Percentiles rank a stretch among this genome's conserved stretches.
phyloP scores from a whole-genome alignment of 2,113 vertebrate species.

The Bagarius yarrelli region DNA sequence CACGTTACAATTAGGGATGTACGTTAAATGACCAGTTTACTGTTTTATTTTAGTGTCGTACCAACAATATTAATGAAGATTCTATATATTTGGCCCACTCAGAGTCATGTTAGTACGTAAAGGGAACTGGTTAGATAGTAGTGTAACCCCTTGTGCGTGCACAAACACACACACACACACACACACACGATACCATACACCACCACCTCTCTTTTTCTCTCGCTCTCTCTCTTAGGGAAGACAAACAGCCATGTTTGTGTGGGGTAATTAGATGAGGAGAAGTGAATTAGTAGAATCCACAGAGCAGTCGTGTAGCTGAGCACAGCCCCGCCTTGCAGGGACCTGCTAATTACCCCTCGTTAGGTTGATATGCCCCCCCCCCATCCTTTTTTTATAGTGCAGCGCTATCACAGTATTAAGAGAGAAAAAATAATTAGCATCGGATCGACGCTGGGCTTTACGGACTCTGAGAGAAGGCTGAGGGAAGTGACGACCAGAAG shows the following conservation, averaged over 20 bases:
- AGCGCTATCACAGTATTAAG: conserved; percentile 35
- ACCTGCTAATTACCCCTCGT: conserved; percentile 90
- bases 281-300: conserved; percentile 93
- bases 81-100: conserved; percentile 18
- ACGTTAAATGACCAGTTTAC: not conserved
- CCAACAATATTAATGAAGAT: not conserved
- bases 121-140: conserved; percentile 18
- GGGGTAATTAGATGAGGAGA: conserved; percentile 90
- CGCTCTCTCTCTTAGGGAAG: conserved; percentile 68
- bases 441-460: conserved; percentile 45
- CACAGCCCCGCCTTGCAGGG: conserved; percentile 74
- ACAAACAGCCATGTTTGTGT: conserved; percentile 68
- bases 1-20: not conserved
- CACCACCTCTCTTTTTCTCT: conserved; percentile 57
- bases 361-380: conserved; percentile 68
- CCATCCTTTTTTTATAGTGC: conserved; percentile 48
- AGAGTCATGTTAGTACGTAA: conserved; percentile 23
- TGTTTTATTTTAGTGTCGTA: not conserved
- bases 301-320: conserved; percentile 82
- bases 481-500: conserved; percentile 9
- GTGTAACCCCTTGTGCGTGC: not conserved
- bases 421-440: conserved; percentile 62
- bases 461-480: conserved; percentile 36
- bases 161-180: not conserved
- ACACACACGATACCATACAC: not conserved